Base-by-base conservation (phyloP, 2,888 invertebrate species). In the Noctua janthina region DNA sequence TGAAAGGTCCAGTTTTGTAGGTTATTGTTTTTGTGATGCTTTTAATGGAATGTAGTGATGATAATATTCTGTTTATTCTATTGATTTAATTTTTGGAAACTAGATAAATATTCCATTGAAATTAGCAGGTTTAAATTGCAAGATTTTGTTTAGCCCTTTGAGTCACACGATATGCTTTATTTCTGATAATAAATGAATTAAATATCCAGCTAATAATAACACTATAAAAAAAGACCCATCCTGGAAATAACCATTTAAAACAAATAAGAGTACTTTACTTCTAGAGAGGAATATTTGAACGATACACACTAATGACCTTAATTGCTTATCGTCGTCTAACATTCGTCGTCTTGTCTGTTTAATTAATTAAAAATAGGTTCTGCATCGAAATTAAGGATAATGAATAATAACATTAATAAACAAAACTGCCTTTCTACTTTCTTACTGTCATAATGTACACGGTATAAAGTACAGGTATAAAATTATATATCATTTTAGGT, bases 291-390 rank as follows among this genome's bases (percentile, higher is more conserved):
- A 39, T 39, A 39, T 67, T 81, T 66, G 20, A 78, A 46, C 46
- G 20, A 72, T n/a, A 69, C 49, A 54, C 2, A 67, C 66, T 46
- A 71, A 49, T 82, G 71, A 71, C 77, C 70, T 51, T 72, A 83
- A 72, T 86, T 64, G 43, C 71, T 86, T 77, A 77, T 77, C 29
- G 29, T 29, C 29, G 29, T 29, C 29, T 62, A 17, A 70, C 71
- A 71, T 64, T 29, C 66, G 43, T 56, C 39, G 59, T 67, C 15
- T 81, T 72, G 46, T 43, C 13, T 74, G 51, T 80, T 54, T n/a
- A 71, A 43, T 72, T 49, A n/a, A 49, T 70, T 49, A 5, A n/a
- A 39, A 43, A 13, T 29, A 54, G n/a, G 8, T 39, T 43, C 11
- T 51, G 29, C 4, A 29, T 67, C 6, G 39, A 59, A 49, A 15